phyloP scores from a whole-genome alignment of 1,140 invertebrate species.

The Drosophila elegans region DNA sequence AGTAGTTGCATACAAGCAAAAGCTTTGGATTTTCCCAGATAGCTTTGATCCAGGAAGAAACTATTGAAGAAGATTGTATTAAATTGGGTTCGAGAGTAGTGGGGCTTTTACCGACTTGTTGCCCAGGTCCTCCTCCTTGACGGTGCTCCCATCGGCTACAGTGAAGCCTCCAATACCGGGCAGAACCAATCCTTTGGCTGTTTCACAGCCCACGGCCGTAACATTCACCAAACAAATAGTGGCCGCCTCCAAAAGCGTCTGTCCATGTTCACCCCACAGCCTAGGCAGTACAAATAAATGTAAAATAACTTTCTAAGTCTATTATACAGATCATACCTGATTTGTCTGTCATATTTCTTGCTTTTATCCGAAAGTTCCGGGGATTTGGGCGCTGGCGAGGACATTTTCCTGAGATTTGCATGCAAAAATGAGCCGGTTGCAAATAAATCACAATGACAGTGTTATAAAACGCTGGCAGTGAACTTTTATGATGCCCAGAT shows the following conservation, averaged over 20 bases:
- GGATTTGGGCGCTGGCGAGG: constrained; percentile 81
- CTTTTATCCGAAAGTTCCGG: constrained; percentile 85
- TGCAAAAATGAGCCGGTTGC: constrained; percentile 52
- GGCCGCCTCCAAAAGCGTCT: constrained; percentile 93
- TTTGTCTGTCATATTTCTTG: constrained; percentile 85
- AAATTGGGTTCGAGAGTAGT: neutral
- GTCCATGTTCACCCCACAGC: constrained; percentile 99
- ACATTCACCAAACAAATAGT: constrained; percentile 98
- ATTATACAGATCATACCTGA: constrained; percentile 53
- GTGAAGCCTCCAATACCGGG: constrained; percentile 98
- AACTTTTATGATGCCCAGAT: neutral
- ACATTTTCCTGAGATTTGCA: constrained; percentile 59
- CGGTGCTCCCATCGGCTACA: constrained; percentile 95
- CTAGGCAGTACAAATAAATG: constrained; percentile 74
- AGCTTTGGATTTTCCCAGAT: constrained; percentile 93
- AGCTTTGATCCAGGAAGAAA: constrained; percentile 94
- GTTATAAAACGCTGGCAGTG: constrained; percentile 25
- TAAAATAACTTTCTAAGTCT: neutral
- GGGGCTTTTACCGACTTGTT: constrained; percentile 89
- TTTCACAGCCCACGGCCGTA: constrained; percentile 96
- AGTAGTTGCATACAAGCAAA: constrained; percentile 92
- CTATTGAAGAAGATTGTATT: constrained; percentile 84
- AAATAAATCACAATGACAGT: constrained; percentile 39
- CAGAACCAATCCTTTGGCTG: constrained; percentile 96
- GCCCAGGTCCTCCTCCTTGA: constrained; percentile 95